These are phyloP conservation scores for Lepus europaeus DNA, from an alignment of 2,113 vertebrate genomes.

Conservation along the genomic window DNA sequence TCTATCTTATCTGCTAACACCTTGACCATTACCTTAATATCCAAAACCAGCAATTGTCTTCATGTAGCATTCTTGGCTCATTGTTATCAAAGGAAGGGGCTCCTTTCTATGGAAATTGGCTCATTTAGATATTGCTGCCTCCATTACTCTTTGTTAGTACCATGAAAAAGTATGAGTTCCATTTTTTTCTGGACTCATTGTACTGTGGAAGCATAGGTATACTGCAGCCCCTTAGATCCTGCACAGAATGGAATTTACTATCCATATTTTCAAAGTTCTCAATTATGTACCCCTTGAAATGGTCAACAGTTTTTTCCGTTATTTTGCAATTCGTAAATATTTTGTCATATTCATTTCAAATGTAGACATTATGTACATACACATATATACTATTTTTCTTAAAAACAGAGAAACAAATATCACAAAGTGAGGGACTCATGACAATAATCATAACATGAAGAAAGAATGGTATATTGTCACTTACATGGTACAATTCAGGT, in stretches of 20 bases:
- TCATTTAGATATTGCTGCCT: not conserved
- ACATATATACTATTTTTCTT: too few relatives aligned
- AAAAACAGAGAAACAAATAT: too few relatives aligned
- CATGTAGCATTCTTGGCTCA: not conserved
- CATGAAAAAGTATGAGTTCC: slow-evolving; percentile 6
- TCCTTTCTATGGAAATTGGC: not conserved
- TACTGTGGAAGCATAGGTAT: not conserved
- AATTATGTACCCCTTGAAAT: too few relatives aligned
- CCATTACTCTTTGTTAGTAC: slow-evolving; percentile 1
- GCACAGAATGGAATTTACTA: not conserved
- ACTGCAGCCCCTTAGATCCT: not conserved
- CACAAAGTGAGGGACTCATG: too few relatives aligned
- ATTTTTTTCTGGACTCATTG: not conserved
- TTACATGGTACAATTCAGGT: too few relatives aligned
- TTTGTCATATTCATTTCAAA: too few relatives aligned
- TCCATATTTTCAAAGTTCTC: not conserved
- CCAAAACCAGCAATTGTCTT: not conserved
- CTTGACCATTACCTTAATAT: not conserved
- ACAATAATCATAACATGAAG: too few relatives aligned
- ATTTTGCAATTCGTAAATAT: too few relatives aligned
- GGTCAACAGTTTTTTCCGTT: too few relatives aligned
- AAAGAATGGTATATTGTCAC: too few relatives aligned
- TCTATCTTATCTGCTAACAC: slow-evolving; percentile 10
- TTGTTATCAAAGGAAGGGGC: not conserved
- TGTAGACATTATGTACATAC: too few relatives aligned